Percentiles rank a stretch among this genome's conserved stretches.
Evolutionary conservation across 2,113 vertebrate species (phyloP).

Genomic region (Corythornis vintsioides): DNA sequence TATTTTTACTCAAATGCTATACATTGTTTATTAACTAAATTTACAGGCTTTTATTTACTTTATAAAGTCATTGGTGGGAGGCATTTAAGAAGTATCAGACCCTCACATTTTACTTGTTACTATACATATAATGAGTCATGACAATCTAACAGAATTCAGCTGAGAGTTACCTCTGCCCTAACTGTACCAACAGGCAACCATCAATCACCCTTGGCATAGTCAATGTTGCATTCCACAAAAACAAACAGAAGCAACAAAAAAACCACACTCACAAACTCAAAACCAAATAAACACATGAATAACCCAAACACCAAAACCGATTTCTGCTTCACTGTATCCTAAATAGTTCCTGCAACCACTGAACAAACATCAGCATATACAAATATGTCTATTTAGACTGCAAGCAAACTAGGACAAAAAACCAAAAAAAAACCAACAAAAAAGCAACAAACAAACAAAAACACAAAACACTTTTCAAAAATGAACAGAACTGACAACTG

Average conservation of each 20-base stretch:
- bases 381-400: neutral
- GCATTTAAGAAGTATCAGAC: neutral
- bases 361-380: neutral
- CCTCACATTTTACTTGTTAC: neutral
- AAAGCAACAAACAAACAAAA: too few relatives aligned
- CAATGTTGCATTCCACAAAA: neutral
- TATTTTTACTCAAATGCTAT: neutral
- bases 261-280: neutral
- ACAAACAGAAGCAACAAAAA: too few relatives aligned
- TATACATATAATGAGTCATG: neutral
- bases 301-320: neutral
- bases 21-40: neutral
- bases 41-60: neutral
- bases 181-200: neutral
- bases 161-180: neutral
- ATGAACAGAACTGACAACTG: neutral
- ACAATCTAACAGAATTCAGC: neutral
- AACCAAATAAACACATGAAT: too few relatives aligned
- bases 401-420: neutral
- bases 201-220: neutral
- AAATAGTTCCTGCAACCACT: neutral
- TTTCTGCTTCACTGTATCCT: neutral
- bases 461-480: neutral
- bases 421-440: too few relatives aligned
- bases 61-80: neutral